Conservation (phyloP, 2,797 vertebrate species). For the Steatocranus sp. region DNA sequence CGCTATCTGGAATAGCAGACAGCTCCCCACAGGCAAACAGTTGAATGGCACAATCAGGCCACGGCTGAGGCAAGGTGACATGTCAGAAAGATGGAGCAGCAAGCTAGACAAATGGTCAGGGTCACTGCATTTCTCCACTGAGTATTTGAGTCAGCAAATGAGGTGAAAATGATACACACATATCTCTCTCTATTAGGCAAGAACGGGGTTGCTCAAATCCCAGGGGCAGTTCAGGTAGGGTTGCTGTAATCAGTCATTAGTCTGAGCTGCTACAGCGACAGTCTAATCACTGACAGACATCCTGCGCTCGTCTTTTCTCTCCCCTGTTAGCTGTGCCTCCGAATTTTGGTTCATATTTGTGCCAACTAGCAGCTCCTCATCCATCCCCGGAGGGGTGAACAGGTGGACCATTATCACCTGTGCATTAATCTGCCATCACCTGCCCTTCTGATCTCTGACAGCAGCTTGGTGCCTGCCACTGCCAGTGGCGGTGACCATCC, state of each 20-base stretch:
- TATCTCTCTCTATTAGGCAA: conserved; percentile 18
- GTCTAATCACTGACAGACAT: conserved; percentile 24
- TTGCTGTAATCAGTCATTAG: conserved; percentile 25
- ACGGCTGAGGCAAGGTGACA: conserved; percentile 75
- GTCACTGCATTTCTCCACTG: conserved; percentile 34
- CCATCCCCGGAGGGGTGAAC: conserved; percentile 40
- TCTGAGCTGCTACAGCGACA: conserved; percentile 6
- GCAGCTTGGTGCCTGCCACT: conserved; percentile 49
- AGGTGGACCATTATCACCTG: conserved; percentile 74
- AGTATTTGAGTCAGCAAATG: conserved; percentile 61
- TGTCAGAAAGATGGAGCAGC: conserved; percentile 65
- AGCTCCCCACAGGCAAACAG: conserved; percentile 60
- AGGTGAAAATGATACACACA: conserved; percentile 37
- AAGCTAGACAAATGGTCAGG: conserved; percentile 49
- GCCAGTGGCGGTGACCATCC: conserved; percentile 30
- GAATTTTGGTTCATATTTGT: background rate
- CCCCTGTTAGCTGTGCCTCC: background rate
- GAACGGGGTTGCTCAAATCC: background rate
- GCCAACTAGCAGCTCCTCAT: conserved; percentile 3
- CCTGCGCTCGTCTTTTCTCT: background rate
- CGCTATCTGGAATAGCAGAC: conserved; percentile 65
- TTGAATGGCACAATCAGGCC: conserved; percentile 78
- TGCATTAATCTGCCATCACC: conserved; percentile 65
- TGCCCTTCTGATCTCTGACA: conserved; percentile 55
- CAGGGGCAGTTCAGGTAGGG: background rate